Percentiles rank a stretch among this genome's conserved stretches.
Conservation (phyloP, 2,113 vertebrate species). For the Pseudopipra pipra region DNA sequence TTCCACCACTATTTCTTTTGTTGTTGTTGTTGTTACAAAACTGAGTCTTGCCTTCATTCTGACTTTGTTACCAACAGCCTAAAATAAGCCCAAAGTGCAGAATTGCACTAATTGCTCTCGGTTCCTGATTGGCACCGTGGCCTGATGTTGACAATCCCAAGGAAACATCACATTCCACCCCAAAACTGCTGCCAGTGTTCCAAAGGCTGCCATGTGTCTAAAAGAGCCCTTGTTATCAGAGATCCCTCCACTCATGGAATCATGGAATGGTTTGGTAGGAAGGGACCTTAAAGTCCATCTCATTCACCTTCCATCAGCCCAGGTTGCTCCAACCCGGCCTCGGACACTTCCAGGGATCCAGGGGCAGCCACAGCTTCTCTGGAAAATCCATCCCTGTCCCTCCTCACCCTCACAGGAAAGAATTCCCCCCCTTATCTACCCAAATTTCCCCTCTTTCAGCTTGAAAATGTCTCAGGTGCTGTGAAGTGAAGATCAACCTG, state of each 20-base stretch:
- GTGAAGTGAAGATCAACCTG: not conserved
- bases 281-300: not conserved
- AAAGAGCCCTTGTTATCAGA: not conserved
- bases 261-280: not conserved
- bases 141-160: no score
- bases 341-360: not conserved
- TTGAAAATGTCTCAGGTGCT: not conserved
- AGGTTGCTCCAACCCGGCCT: not conserved
- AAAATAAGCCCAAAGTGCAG: not conserved
- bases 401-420: not conserved
- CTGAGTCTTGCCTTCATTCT: not conserved
- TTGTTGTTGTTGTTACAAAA: not conserved
- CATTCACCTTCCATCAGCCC: rapidly evolving
- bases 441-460: not conserved
- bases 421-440: not conserved
- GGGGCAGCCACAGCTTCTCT: not conserved
- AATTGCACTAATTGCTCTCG: not conserved
- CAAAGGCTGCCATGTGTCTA: not conserved
- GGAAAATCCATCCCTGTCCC: not conserved
- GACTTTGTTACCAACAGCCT: not conserved
- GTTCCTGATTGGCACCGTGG: not conserved
- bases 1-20: not conserved
- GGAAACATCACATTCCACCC: not conserved
- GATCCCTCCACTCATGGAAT: not conserved
- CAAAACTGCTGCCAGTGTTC: not conserved